These are phyloP conservation scores for Seladonia tumulorum DNA, from an alignment of 2,888 invertebrate genomes.

Conservation along the genomic window DNA sequence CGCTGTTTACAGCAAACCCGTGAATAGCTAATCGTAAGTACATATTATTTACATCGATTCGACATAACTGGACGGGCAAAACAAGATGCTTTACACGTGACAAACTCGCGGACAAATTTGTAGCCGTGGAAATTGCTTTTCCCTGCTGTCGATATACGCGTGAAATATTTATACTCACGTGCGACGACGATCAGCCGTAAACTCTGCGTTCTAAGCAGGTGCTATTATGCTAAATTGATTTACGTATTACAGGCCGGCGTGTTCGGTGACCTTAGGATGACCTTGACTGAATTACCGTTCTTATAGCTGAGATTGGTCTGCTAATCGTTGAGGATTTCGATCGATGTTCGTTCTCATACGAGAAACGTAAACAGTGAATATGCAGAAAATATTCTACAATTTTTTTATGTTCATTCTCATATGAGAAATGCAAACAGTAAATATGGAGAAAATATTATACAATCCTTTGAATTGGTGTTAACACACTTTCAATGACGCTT, in stretches of 20 bases:
- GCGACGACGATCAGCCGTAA: not conserved
- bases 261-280: not conserved
- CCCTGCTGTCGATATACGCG: not conserved
- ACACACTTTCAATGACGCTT: not conserved
- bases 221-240: not conserved
- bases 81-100: not conserved
- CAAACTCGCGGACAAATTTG: not conserved
- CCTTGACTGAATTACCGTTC: not conserved
- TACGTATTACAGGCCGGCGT: not conserved
- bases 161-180: not conserved
- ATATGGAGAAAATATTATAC: too few relatives aligned
- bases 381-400: not conserved
- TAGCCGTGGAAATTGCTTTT: not conserved
- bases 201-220: not conserved
- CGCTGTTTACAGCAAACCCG: constrained; percentile 14
- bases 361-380: not conserved
- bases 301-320: not conserved
- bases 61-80: not conserved
- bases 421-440: too few relatives aligned
- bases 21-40: constrained; percentile 11
- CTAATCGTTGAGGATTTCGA: not conserved
- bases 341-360: not conserved
- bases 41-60: not conserved
- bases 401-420: too few relatives aligned
- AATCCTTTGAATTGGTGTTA: not conserved